phyloP scores from a whole-genome alignment of 1,140 invertebrate species.

The Papilio aristodemus region DNA sequence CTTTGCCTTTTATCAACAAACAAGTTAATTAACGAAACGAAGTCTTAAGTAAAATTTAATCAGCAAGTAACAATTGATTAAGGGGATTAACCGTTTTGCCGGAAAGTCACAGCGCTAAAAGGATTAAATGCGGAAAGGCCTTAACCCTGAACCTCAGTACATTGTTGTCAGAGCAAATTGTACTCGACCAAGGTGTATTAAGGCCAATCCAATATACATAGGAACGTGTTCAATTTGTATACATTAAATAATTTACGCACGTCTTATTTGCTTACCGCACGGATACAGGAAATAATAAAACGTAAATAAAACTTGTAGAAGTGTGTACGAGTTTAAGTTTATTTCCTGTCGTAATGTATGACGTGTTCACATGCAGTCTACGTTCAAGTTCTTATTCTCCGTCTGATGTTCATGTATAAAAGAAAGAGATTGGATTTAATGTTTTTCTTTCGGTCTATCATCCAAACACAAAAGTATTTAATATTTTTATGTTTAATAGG shows the following conservation, averaged over 20 bases:
- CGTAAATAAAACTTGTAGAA: conserved; percentile 25
- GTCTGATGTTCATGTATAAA: no score
- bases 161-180: conserved; percentile 19
- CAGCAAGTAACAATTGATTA: not conserved
- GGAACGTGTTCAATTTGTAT: conserved; percentile 23
- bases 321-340: not conserved
- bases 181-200: not conserved
- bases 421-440: no score
- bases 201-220: conserved; percentile 13
- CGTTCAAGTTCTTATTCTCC: no score
- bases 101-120: conserved; percentile 1
- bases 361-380: not conserved
- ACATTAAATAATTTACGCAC: conserved; percentile 22
- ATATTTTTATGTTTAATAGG: no score
- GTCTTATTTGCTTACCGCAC: not conserved
- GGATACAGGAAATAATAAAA: conserved; percentile 23
- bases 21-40: not conserved
- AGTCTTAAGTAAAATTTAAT: not conserved
- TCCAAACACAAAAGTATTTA: no score
- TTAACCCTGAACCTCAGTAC: conserved; percentile 19
- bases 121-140: conserved; percentile 20
- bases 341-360: conserved; percentile 8
- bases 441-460: no score
- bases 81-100: conserved; percentile 7
- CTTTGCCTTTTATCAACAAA: not conserved